Evolutionary conservation across 2,113 vertebrate genomes (phyloP).

Genomic region (Mus pahari): DNA sequence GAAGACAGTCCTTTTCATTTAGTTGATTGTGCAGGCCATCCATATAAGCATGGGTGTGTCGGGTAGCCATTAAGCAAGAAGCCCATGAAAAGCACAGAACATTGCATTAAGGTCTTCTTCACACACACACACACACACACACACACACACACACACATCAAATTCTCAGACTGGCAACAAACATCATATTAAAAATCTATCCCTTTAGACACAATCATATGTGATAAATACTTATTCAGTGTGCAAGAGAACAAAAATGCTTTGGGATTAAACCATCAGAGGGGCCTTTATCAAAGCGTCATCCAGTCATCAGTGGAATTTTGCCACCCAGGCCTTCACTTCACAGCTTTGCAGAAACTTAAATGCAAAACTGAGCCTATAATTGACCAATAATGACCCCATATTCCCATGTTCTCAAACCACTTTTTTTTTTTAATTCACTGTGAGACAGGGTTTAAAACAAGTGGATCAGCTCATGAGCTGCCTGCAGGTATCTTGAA

Average conservation of each 20-base stretch:
- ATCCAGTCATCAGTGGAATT: slow-evolving; percentile 15
- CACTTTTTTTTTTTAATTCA: slow-evolving; percentile 43
- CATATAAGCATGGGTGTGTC: background rate
- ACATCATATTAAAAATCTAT: slow-evolving; percentile 43
- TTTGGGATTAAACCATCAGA: slow-evolving; percentile 38
- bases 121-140: slow-evolving; percentile 15
- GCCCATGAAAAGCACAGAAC: background rate
- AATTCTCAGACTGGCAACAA: background rate
- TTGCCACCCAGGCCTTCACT: slow-evolving; percentile 16
- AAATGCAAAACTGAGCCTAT: slow-evolving; percentile 57
- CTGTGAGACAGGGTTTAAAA: slow-evolving; percentile 44
- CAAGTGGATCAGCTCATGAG: slow-evolving; percentile 61
- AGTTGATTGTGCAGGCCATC: background rate
- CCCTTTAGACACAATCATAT: slow-evolving; percentile 34
- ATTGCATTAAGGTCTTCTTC: background rate
- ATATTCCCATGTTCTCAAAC: slow-evolving; percentile 24
- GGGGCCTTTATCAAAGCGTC: slow-evolving; percentile 17
- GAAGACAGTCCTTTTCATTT: background rate
- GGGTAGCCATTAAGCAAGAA: background rate
- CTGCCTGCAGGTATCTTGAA: slow-evolving; percentile 72
- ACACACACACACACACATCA: background rate
- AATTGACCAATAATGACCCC: slow-evolving; percentile 66
- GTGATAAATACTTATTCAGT: slow-evolving; percentile 36
- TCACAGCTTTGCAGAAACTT: background rate
- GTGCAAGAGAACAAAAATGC: slow-evolving; percentile 37